A percentile compares a stretch with the other conserved stretches of the same genome.
Evolutionary conservation across 2,113 vertebrate genomes (phyloP).

Genomic region (Scopus umbretta): DNA sequence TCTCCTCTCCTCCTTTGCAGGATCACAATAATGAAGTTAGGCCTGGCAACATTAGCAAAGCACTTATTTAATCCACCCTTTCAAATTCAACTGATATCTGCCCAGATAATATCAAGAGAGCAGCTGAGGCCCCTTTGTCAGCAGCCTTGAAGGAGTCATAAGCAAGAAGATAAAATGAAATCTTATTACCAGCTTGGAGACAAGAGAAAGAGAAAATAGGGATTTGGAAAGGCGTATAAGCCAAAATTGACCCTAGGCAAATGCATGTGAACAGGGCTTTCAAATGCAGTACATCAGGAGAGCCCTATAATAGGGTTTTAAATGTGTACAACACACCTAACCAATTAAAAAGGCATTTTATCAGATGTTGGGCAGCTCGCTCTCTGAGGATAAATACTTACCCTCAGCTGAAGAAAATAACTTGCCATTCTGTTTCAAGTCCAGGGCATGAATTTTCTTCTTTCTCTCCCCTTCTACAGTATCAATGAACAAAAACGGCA

Average conservation of each 20-base stretch:
- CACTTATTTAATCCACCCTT: constrained; percentile 47
- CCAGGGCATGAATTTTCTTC: neutral
- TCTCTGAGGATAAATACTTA: neutral
- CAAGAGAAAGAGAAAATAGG: neutral
- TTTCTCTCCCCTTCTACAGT: neutral
- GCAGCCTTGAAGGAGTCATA: constrained; percentile 2
- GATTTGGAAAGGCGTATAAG: neutral
- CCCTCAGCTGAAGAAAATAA: neutral
- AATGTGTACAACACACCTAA: neutral
- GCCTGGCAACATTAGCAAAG: constrained; percentile 7
- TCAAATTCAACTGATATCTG: constrained; percentile 31
- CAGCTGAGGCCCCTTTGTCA: constrained; percentile 11
- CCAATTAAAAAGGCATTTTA: constrained; percentile 28
- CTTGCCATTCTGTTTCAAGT: neutral
- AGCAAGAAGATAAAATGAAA: constrained; percentile 38
- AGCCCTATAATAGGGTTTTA: neutral
- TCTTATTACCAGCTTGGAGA: constrained; percentile 13
- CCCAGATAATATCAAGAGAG: neutral
- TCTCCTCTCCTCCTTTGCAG: neutral
- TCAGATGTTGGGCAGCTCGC: neutral
- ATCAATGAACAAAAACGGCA: neutral
- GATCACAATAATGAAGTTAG: constrained; percentile 9
- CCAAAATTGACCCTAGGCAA: neutral
- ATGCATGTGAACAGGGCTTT: neutral
- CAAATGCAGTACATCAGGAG: neutral